A percentile compares a stretch with the other conserved stretches of the same genome.
Conservation (phyloP, 2,113 vertebrate genomes). For the Myrmecophaga tridactyla region DNA sequence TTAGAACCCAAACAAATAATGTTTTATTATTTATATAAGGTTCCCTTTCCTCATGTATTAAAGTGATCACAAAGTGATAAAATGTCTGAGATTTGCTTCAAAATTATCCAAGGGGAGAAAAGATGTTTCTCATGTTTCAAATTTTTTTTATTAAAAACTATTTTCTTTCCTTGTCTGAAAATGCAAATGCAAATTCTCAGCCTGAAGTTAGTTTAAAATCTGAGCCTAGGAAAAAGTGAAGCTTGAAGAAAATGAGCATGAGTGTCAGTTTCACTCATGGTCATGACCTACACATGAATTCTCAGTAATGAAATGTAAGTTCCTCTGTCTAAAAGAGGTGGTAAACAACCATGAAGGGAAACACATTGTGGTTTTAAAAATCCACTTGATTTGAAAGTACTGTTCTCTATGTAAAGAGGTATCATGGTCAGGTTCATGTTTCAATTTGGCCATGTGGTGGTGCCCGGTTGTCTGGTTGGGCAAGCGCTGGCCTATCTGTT, state of each 20-base stretch:
- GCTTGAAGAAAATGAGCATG: not conserved
- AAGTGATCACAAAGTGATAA: not conserved
- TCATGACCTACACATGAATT: not conserved
- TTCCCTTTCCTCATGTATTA: not conserved
- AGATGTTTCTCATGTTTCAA: not conserved
- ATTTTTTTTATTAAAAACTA: not conserved
- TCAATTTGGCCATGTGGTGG: too few relatives aligned
- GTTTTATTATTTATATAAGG: not conserved
- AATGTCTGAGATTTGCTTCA: not conserved
- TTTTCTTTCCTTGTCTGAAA: conserved; percentile 11
- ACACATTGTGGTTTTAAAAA: not conserved
- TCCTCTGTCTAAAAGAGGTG: not conserved
- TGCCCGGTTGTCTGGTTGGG: too few relatives aligned
- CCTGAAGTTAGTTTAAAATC: not conserved
- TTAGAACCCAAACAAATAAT: not conserved
- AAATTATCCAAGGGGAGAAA: not conserved
- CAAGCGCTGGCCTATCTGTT: too few relatives aligned
- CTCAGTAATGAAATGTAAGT: not conserved
- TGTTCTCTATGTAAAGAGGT: not conserved
- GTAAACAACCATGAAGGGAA: not conserved
- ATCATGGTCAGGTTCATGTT: too few relatives aligned
- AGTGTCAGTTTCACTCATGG: not conserved
- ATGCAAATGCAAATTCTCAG: not conserved
- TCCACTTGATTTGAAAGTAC: not conserved
- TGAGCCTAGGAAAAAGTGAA: not conserved